phyloP scores from a whole-genome alignment of 2,888 invertebrate genomes.

The Cinara cedri region DNA sequence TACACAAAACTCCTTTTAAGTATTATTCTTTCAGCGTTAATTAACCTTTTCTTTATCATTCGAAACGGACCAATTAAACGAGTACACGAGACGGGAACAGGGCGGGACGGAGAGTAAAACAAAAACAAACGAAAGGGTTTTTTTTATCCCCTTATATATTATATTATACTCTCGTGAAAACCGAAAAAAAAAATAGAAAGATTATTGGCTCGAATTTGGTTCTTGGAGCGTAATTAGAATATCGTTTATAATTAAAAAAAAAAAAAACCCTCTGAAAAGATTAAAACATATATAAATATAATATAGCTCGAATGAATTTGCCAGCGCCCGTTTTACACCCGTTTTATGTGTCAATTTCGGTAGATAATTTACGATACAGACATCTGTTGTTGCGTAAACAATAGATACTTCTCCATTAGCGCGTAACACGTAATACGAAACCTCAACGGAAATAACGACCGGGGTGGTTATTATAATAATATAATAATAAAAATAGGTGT shows the following conservation, averaged over 20 bases:
- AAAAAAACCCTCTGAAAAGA: constrained; percentile 12
- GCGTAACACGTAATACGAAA: constrained; percentile 56
- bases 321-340: constrained; percentile 22
- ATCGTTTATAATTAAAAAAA: constrained; percentile 24
- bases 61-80: constrained; percentile 45
- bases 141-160: neutral
- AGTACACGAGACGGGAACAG: neutral
- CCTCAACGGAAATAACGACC: constrained; percentile 57
- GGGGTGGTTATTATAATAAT: constrained; percentile 18
- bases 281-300: neutral
- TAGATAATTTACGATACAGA: constrained; percentile 50
- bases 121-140: constrained; percentile 45
- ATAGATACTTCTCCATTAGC: constrained; percentile 53
- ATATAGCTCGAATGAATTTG: constrained; percentile 1
- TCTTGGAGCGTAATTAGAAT: constrained; percentile 43
- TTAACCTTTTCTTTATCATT: constrained; percentile 56
- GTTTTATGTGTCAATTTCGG: constrained; percentile 39
- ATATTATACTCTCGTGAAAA: constrained; percentile 17
- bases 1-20: constrained; percentile 56
- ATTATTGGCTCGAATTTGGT: constrained; percentile 49
- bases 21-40: constrained; percentile 51
- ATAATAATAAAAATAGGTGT: constrained; percentile 56
- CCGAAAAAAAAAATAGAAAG: constrained; percentile 12
- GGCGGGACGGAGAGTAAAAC: neutral
- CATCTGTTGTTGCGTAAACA: constrained; percentile 51